These are phyloP conservation scores for Xenopus laevis DNA, from an alignment of 2,113 vertebrate genomes.

Conservation along the genomic window DNA sequence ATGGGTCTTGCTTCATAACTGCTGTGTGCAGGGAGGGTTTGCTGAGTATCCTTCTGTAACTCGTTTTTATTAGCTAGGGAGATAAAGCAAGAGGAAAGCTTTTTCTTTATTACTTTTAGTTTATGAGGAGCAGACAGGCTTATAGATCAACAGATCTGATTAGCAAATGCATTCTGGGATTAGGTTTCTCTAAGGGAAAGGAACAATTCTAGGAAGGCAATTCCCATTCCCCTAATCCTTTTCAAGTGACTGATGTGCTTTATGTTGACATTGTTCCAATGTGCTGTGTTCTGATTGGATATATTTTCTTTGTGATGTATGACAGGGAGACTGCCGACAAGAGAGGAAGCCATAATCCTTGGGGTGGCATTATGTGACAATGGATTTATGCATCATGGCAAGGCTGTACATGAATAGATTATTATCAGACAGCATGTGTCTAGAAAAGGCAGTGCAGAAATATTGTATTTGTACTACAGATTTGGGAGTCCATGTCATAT, in stretches of 20 bases:
- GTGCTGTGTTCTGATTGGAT: neutral
- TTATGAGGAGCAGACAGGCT: neutral
- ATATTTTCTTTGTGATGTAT: slow-evolving; percentile 7
- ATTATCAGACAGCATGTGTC: too few species aligned
- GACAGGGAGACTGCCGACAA: slow-evolving; percentile 90
- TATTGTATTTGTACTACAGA: too few species aligned
- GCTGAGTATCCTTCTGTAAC: too few species aligned
- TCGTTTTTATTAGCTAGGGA: too few species aligned
- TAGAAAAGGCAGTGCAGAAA: too few species aligned
- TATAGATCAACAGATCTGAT: neutral
- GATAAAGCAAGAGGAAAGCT: too few species aligned
- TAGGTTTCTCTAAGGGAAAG: neutral
- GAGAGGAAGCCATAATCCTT: slow-evolving; percentile 94
- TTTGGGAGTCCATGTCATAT: too few species aligned
- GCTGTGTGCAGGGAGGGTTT: too few species aligned
- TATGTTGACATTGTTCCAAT: neutral
- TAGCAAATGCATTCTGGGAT: neutral
- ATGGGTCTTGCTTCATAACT: too few species aligned
- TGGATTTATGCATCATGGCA: slow-evolving; percentile 98
- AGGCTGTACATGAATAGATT: slow-evolving; percentile 5
- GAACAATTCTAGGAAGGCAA: neutral
- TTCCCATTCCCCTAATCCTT: neutral
- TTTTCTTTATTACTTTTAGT: too few species aligned
- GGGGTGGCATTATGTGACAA: slow-evolving; percentile 93
- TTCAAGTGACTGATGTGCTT: neutral